phyloP scores from a whole-genome alignment of 2,888 invertebrate genomes.

The Drosophila falleni region DNA sequence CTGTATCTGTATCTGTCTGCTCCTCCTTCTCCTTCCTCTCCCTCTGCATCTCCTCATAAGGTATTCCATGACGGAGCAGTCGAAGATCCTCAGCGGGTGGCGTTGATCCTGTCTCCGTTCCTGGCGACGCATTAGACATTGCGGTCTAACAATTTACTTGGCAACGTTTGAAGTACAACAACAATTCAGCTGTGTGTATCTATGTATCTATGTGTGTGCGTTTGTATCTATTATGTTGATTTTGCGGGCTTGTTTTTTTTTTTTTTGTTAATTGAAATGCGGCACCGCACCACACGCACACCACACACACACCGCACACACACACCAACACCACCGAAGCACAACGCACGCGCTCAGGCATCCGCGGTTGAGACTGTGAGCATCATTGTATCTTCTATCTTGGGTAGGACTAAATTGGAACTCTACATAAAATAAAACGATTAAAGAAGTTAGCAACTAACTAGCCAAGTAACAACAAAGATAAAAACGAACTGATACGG shows the following conservation, averaged over 20 bases:
- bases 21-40: not conserved
- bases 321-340: not conserved
- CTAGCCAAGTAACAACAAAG: constrained; percentile 3
- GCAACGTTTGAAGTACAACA: constrained; percentile 64
- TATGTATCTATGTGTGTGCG: constrained; percentile 1
- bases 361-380: constrained; percentile 8
- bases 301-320: not conserved
- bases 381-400: constrained; percentile 37
- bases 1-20: constrained; percentile 11
- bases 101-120: constrained; percentile 17
- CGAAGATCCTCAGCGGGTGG: constrained; percentile 32
- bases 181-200: constrained; percentile 38
- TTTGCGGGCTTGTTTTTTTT: constrained; percentile 47
- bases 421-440: constrained; percentile 30
- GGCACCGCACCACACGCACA: constrained; percentile 21
- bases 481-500: constrained; percentile 26
- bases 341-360: constrained; percentile 22
- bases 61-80: constrained; percentile 30
- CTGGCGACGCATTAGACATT: constrained; percentile 33
- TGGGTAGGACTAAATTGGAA: constrained; percentile 19
- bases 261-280: constrained; percentile 79
- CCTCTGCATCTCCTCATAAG: not conserved
- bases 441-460: constrained; percentile 37
- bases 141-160: constrained; percentile 41
- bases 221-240: constrained; percentile 56